Evolutionary conservation across 1,140 invertebrate genomes (phyloP), one percentile per base, ranked within the genome.

Genomic region (Odontomachus brunneus): DNA sequence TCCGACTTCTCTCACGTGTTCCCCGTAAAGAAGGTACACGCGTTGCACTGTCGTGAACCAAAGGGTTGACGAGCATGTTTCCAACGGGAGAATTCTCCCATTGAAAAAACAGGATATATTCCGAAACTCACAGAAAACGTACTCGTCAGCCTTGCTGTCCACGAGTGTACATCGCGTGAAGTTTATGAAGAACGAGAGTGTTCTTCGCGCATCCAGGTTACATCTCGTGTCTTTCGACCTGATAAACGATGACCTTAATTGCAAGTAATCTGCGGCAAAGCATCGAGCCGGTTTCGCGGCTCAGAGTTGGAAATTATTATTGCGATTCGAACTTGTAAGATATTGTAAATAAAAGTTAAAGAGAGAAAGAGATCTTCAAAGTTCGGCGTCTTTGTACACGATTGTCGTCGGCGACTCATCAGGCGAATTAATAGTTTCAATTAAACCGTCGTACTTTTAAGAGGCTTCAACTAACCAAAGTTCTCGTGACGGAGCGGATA

Each of bases 211-310:
- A 44, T 69, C 29, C 75, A 44, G 63, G 22, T 69, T 69, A 78
- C 38, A n/a, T n/a, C 75, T 69, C 51, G 12, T 78, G 63, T 69
- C 51, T 78, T 57, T 57, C 12, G 12, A 44, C 22, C 17, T 78
- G 69, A 55, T 67, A 67, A 67, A 22, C 67, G 63, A 69, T 53
- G 49, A 44, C 22, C 75, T 78, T 78, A 78, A 78, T 78, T 78
- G 22, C 63, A 55, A 15, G 5, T 44, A 57, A 78, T 69, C 33
- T 44, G 29, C 3, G 22, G 55, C 48, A 78, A 66, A 44, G 74
- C 26, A 29, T 62, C n/a, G n/a, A n/a, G n/a, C n/a, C n/a, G 15
- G 15, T 55, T 55, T 12, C 22, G 53, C 19, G 2, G 22, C 22
- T 67, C 29, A 24, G 22, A 11, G 38, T 44, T 60, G 9, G 26